Evolutionary conservation across 1,140 invertebrate species (phyloP).

Genomic region (Druon quercuslanigerum): DNA sequence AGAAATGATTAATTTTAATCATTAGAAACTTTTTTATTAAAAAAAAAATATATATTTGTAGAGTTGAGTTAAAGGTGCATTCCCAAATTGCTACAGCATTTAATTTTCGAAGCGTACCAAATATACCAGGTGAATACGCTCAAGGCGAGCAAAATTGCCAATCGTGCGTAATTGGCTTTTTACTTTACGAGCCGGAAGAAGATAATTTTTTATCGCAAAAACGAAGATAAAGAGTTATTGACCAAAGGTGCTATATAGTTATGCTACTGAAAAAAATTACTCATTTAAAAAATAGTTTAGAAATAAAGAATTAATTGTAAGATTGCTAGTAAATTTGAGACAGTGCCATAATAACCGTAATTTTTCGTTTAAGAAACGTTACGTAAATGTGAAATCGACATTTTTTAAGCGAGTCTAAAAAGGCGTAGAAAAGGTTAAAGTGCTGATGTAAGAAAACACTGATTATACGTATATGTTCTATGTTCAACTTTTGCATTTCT

Average conservation of each 20-base stretch:
- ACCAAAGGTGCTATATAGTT: not conserved
- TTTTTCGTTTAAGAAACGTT: not conserved
- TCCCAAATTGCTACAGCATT: not conserved
- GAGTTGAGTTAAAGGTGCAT: too few relatives aligned
- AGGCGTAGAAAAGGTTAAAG: conserved; percentile 14
- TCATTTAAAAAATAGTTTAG: not conserved
- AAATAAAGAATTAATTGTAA: not conserved
- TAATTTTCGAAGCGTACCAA: conserved; percentile 46
- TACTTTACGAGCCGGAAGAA: conserved; percentile 11
- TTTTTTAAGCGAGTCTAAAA: conserved; percentile 8
- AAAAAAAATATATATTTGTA: too few relatives aligned
- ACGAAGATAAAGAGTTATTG: not conserved
- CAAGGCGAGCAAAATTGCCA: conserved; percentile 34
- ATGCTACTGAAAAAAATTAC: not conserved
- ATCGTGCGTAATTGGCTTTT: conserved; percentile 22
- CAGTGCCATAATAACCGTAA: not conserved
- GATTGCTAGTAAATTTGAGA: not conserved
- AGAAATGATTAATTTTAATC: too few relatives aligned
- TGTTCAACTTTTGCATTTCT: conserved; percentile 21
- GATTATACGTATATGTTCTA: conserved; percentile 5
- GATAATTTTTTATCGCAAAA: too few relatives aligned
- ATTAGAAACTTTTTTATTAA: too few relatives aligned
- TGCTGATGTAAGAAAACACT: conserved; percentile 26
- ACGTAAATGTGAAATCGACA: conserved; percentile 11
- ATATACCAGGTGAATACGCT: conserved; percentile 7